Percentiles rank a stretch among this genome's conserved stretches.
Conservation (phyloP, 1,140 invertebrate species). For the Zaprionus inermis region DNA sequence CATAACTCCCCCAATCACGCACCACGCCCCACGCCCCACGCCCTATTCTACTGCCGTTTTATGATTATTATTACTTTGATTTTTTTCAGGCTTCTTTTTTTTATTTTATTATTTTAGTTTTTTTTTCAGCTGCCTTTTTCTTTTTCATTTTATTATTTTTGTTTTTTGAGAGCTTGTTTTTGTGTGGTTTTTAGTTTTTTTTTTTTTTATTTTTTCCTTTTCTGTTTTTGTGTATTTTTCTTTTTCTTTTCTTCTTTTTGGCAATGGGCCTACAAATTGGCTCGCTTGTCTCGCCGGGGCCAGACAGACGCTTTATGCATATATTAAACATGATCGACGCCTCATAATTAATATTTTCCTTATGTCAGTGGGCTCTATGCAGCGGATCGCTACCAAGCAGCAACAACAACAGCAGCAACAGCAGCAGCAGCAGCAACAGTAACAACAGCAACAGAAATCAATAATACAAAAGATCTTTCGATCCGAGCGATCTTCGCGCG, state of each 20-base stretch:
- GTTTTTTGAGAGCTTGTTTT: constrained; percentile 27
- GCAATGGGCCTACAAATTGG: constrained; percentile 77
- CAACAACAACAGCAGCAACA: constrained; percentile 5
- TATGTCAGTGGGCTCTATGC: constrained; percentile 26
- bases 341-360: constrained; percentile 73
- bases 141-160: constrained; percentile 32
- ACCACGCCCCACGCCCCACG: neutral
- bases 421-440: neutral
- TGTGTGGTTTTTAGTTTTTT: neutral
- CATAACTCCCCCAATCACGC: too few relatives aligned
- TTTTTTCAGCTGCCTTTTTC: neutral
- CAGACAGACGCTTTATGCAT: constrained; percentile 33
- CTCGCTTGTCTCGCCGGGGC: constrained; percentile 57
- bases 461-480: constrained; percentile 51
- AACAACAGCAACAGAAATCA: constrained; percentile 42
- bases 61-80: constrained; percentile 38
- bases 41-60: neutral
- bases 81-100: neutral
- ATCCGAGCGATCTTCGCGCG: constrained; percentile 11
- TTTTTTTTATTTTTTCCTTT: neutral
- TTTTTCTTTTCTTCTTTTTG: constrained; percentile 48
- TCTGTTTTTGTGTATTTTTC: constrained; percentile 30
- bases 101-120: constrained; percentile 43
- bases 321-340: constrained; percentile 50
- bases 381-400: constrained; percentile 3